Evolutionary conservation across 2,113 vertebrate genomes (phyloP).

Genomic region (Stigmatopora nigra): DNA sequence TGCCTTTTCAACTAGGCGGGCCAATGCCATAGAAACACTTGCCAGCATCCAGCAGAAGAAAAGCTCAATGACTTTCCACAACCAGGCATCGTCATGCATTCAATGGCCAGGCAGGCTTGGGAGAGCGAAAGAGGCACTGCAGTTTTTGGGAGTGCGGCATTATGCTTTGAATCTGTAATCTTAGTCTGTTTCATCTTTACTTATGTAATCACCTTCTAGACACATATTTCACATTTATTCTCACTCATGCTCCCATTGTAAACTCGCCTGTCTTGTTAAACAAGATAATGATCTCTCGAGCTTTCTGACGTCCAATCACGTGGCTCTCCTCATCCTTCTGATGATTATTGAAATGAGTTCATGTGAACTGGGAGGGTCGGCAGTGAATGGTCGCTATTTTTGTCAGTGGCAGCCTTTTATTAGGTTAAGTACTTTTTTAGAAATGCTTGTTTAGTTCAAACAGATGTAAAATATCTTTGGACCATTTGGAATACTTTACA

Average conservation of each 20-base stretch:
- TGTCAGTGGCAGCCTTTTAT: too few relatives aligned
- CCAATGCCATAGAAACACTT: conserved; percentile 48
- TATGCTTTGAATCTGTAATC: neutral
- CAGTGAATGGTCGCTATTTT: too few relatives aligned
- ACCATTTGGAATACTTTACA: neutral
- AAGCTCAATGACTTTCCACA: conserved; percentile 38
- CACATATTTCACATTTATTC: conserved; percentile 39
- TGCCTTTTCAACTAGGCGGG: conserved; percentile 44
- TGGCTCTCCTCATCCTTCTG: too few relatives aligned
- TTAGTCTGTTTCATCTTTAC: neutral
- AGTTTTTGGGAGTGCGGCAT: conserved; percentile 7
- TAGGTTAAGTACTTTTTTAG: conserved; percentile 1
- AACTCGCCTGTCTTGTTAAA: conserved; percentile 45
- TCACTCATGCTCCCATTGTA: conserved; percentile 7
- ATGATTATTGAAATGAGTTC: too few relatives aligned
- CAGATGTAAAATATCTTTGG: neutral
- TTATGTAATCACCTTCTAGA: neutral
- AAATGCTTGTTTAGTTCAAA: conserved; percentile 17
- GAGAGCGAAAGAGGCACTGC: too few relatives aligned
- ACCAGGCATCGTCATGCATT: conserved; percentile 14
- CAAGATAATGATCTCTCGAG: conserved; percentile 1
- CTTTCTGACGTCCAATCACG: neutral
- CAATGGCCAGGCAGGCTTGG: conserved; percentile 2
- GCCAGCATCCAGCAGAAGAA: conserved; percentile 30
- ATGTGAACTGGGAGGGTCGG: too few relatives aligned